Percentiles rank a stretch among this genome's conserved stretches.
Conservation (phyloP, 2,113 vertebrate species). For the Pogona vitticeps region DNA sequence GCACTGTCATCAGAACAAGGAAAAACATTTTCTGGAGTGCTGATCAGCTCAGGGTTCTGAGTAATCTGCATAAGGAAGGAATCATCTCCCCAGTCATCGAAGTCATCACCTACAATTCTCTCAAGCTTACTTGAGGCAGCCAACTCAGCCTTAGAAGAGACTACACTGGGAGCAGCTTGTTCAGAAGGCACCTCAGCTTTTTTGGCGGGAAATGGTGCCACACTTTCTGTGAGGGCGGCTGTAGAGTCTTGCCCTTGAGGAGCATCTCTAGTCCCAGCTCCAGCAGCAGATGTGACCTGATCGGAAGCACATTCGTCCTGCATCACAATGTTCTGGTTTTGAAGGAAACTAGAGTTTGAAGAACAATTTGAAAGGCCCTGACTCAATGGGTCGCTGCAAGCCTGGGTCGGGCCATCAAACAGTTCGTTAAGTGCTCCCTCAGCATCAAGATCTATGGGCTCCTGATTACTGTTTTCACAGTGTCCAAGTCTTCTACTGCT, state of each 20-base stretch:
- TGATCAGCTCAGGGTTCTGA: slow-evolving; percentile 74
- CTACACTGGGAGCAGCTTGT: slow-evolving; percentile 25
- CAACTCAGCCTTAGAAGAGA: slow-evolving; percentile 21
- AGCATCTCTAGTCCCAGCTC: neutral
- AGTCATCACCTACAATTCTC: slow-evolving; percentile 62
- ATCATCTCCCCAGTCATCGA: slow-evolving; percentile 90
- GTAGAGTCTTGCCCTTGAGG: neutral
- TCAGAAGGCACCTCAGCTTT: neutral
- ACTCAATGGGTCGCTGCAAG: slow-evolving; percentile 71
- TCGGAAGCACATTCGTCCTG: slow-evolving; percentile 43
- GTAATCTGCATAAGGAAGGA: slow-evolving; percentile 81
- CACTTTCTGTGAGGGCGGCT: rapidly evolving
- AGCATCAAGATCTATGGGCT: slow-evolving; percentile 47
- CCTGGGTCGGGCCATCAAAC: slow-evolving; percentile 81
- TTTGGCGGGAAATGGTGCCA: neutral
- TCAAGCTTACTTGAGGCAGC: slow-evolving; percentile 30
- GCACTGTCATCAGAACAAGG: slow-evolving; percentile 52
- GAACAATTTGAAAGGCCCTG: slow-evolving; percentile 54
- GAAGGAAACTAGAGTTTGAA: slow-evolving; percentile 27
- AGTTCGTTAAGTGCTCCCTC: slow-evolving; percentile 78
- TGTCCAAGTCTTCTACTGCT: neutral
- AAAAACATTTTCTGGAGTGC: slow-evolving; percentile 37
- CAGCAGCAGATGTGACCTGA: slow-evolving; percentile 30
- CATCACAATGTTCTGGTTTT: slow-evolving; percentile 50
- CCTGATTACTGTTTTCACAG: slow-evolving; percentile 12